A percentile compares a stretch with the other conserved stretches of the same genome.
Conservation (phyloP, 1,140 invertebrate genomes). For the Apis florea region DNA sequence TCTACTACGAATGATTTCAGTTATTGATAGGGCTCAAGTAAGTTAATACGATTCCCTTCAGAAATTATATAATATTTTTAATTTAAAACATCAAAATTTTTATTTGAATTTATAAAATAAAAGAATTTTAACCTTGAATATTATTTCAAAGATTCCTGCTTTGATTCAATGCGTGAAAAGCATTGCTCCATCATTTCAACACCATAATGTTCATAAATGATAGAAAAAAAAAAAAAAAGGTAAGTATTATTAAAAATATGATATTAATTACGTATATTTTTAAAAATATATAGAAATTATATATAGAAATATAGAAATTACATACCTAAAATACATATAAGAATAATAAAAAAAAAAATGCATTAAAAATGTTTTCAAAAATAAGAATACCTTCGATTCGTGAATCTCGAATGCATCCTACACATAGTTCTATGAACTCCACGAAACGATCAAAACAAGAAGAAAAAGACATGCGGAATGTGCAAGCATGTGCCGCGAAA, state of each 20-base stretch:
- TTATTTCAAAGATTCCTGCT: not conserved
- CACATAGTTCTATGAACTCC: slow-evolving; percentile 20
- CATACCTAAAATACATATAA: not conserved
- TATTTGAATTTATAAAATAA: not conserved
- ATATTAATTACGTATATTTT: not conserved
- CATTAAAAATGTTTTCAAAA: not conserved
- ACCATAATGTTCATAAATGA: not conserved
- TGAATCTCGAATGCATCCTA: not conserved
- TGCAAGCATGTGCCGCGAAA: slow-evolving; percentile 74
- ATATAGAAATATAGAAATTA: not conserved
- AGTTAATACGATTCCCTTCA: not conserved
- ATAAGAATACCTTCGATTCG: not conserved
- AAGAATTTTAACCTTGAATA: not conserved
- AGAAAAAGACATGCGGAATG: slow-evolving; percentile 61
- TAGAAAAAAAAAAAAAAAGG: not conserved
- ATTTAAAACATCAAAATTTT: not conserved
- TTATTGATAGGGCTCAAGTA: slow-evolving; percentile 28
- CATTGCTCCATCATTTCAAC: not conserved
- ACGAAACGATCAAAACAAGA: slow-evolving; percentile 32
- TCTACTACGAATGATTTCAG: slow-evolving; percentile 61
- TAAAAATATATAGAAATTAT: not conserved
- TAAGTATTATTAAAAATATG: slow-evolving; percentile 4
- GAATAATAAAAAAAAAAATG: not conserved
- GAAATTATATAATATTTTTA: not conserved
- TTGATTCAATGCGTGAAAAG: not conserved